Base-by-base conservation (phyloP, 2,888 invertebrate genomes). In the Odontocolon sp. region DNA sequence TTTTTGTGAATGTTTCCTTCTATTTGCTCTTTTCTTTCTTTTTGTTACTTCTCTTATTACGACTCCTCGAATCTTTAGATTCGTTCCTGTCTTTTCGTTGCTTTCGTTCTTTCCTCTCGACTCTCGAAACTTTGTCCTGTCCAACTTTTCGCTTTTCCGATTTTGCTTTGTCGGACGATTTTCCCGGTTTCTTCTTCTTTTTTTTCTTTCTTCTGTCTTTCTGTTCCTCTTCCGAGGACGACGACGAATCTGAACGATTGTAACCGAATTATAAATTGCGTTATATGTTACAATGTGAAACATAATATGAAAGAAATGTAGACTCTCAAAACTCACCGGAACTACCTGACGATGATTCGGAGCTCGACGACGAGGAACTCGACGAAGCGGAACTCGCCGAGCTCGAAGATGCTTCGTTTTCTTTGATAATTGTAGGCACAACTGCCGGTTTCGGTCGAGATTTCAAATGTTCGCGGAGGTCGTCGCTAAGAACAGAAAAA, bases 391-490 rank as follows among this genome's bases (percentile, higher is more conserved):
- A n/a, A n/a, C n/a, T n/a, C n/a, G n/a, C n/a, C n/a, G n/a, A n/a
- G n/a, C n/a, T n/a, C n/a, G 85, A 83, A 11, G 84, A 76, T 47
- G 81, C 57, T 9, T 68, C 67, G 11, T 77, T 42, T 26, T 83
- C 80, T 33, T 74, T 78, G 14, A 81, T 73, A 14, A 82, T 64
- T 69, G 81, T 80, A 36, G 83, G 81, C 26, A 82, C 81, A 11
- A 81, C 81, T 64, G 68, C 83, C 50, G 83, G 85, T 78, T 95
- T 95, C 0, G 96, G 95, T 89, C 94, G 93, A 81, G 93, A 93
- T 87, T 97, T 97, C 80, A 98, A 91, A 91, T 97, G 97, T 85
- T 97, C 97, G 72, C 98, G 91, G 42, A 98, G 91, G 85, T 97
- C 98, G 91, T 98, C 98, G 0, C 92, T 92, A 67, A 80, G 8